Conservation (phyloP, 2,888 invertebrate genomes). For the Hedychridium roseum region DNA sequence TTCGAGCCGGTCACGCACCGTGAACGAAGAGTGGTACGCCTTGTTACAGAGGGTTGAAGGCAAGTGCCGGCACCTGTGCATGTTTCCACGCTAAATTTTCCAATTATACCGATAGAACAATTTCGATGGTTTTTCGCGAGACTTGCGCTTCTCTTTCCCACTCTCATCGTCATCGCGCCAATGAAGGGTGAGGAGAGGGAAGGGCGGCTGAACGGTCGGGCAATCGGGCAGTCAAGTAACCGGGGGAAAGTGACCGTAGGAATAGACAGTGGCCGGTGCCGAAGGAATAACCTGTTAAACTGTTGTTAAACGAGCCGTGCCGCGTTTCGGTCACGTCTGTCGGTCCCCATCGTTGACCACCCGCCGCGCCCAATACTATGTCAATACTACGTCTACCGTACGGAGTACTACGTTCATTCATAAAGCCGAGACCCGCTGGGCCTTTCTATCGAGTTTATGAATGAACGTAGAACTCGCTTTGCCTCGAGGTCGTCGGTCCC, state of each 20-base stretch:
- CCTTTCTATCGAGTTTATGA: constrained; percentile 41
- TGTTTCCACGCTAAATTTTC: no score
- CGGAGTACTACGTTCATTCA: constrained; percentile 59
- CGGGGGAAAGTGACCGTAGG: no score
- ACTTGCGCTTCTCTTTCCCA: no score
- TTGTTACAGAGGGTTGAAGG: constrained; percentile 45
- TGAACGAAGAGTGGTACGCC: constrained; percentile 53
- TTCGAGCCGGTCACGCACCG: constrained; percentile 51
- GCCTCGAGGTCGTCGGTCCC: constrained; percentile 7
- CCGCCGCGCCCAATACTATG: constrained; percentile 30
- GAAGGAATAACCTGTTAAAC: no score
- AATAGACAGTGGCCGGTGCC: constrained; percentile 21
- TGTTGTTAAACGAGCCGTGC: constrained; percentile 46
- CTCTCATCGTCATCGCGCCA: no score
- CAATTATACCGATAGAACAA: no score
- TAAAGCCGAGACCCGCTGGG: constrained; percentile 41
- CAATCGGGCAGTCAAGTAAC: no score
- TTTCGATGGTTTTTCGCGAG: no score
- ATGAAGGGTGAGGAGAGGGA: no score
- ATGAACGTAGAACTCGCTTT: constrained; percentile 46
- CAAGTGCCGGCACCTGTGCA: no score
- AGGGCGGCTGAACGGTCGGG: no score
- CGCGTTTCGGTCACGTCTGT: constrained; percentile 46
- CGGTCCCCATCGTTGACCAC: constrained; percentile 18
- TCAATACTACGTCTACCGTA: constrained; percentile 22